Conservation (phyloP, 2,113 vertebrate species). For the Rousettus leschenaultii region DNA sequence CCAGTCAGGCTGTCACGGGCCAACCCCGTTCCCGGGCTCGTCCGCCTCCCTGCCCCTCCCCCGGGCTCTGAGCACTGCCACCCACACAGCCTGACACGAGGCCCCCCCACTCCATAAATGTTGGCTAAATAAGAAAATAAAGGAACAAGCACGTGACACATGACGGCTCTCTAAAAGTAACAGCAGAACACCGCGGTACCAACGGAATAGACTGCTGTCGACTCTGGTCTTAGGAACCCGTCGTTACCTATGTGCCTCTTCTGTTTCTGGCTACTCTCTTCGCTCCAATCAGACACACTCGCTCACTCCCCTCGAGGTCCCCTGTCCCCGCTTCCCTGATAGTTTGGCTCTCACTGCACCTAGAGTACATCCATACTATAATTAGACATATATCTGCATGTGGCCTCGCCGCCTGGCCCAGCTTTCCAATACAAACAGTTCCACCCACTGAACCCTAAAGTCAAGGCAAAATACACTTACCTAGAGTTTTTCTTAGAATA, state of each 20-base stretch:
- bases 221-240: not conserved
- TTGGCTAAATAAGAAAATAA: not conserved
- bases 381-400: not conserved
- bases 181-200: not conserved
- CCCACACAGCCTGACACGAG: not conserved
- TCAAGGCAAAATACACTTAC: not conserved
- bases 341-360: not conserved
- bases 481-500: not conserved
- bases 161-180: not conserved
- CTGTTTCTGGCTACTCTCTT: not conserved
- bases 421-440: not conserved
- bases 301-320: not conserved
- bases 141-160: not conserved
- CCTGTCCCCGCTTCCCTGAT: not conserved
- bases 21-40: rapidly evolving
- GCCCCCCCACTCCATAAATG: not conserved
- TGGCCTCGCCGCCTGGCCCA: not conserved
- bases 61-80: rapidly evolving
- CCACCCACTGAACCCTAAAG: not conserved
- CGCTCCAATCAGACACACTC: not conserved
- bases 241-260: not conserved
- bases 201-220: not conserved
- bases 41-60: not conserved
- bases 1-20: not conserved
- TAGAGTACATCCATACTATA: not conserved